Base-by-base conservation (phyloP, 2,888 invertebrate genomes). In the Panzeria rudis region DNA sequence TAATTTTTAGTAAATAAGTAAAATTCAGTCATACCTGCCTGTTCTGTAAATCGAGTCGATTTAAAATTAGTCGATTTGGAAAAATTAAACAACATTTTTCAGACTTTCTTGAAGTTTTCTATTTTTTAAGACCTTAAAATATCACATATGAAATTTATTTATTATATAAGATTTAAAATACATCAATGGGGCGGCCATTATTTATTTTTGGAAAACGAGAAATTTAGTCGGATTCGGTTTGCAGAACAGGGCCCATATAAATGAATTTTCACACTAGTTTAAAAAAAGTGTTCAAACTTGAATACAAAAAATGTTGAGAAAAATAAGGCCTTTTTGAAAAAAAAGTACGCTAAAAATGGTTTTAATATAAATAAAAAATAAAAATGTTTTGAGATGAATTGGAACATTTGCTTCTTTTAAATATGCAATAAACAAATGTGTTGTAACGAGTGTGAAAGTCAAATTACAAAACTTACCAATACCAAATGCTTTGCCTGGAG, bases 401-500 rank as follows among this genome's bases (percentile, higher is more conserved):
- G 56, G 47, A 76, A 59, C 17, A 80, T 76, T 85, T 78, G 44
- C 44, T 68, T 66, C 11, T 15, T 71, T 52, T 50, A 50, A 68
- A 62, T 23, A 68, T 13, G n/a, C 73, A 78, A 80, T 66, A 68
- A 76, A 62, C 50, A 72, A 86, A 47, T 59, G 4, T 47, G 2
- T 47, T 47, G 15, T 32, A 59, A 75, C 76, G 50, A 62, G 5
- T 41, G 13, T 23, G 7, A 17, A 35, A 68, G 7, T 17, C 61
- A 73, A 64, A 35, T 87, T 86, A 20, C 5, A 32, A 54, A 59
- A 71, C 91, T 94, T 94, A 97, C 97, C 97, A 89, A 97, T 94
- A 93, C 97, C 97, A 92, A 97, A 97, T 4, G 96, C 95, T 93
- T 97, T 97, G 69, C 95, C 94, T 0, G 92, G 91, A 23, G 94